These are phyloP conservation scores for Protodeltote pygarga DNA, from an alignment of 2,888 invertebrate species.

Conservation along the genomic window DNA sequence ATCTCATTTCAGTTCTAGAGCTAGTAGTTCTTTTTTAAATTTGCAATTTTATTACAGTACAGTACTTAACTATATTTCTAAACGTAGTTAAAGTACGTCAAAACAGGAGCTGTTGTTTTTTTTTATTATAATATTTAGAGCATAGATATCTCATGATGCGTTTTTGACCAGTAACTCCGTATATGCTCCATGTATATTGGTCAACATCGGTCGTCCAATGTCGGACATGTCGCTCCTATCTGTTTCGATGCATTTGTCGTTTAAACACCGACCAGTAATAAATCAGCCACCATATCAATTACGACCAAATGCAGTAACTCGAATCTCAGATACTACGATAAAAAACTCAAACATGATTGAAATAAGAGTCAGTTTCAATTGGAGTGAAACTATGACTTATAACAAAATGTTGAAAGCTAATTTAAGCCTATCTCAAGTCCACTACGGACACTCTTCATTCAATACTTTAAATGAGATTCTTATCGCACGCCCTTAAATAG, in stretches of 20 bases:
- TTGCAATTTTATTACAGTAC: too few relatives aligned
- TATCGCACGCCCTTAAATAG: slow-evolving; percentile 86
- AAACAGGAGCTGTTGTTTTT: too few relatives aligned
- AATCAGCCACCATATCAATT: slow-evolving; percentile 72
- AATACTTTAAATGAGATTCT: slow-evolving; percentile 87
- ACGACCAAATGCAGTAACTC: slow-evolving; percentile 51
- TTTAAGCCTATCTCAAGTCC: slow-evolving; percentile 86
- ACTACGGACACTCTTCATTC: slow-evolving; percentile 86
- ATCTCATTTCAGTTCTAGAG: not conserved
- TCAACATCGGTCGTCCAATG: slow-evolving; percentile 85
- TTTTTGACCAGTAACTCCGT: slow-evolving; percentile 58
- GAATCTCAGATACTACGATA: slow-evolving; percentile 1
- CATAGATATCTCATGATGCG: slow-evolving; percentile 61
- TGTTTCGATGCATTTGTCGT: slow-evolving; percentile 87
- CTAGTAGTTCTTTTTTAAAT: not conserved
- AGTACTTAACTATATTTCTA: too few relatives aligned
- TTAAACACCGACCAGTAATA: slow-evolving; percentile 87
- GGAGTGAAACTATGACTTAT: slow-evolving; percentile 19
- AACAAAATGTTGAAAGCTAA: slow-evolving; percentile 56
- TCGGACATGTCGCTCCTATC: slow-evolving; percentile 86
- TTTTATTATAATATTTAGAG: too few relatives aligned
- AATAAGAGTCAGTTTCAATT: slow-evolving; percentile 39
- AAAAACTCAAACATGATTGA: slow-evolving; percentile 30
- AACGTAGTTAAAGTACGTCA: too few relatives aligned
- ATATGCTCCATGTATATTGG: slow-evolving; percentile 71